phyloP scores from a whole-genome alignment of 2,113 vertebrate genomes.

The Ceyx margarethae region DNA sequence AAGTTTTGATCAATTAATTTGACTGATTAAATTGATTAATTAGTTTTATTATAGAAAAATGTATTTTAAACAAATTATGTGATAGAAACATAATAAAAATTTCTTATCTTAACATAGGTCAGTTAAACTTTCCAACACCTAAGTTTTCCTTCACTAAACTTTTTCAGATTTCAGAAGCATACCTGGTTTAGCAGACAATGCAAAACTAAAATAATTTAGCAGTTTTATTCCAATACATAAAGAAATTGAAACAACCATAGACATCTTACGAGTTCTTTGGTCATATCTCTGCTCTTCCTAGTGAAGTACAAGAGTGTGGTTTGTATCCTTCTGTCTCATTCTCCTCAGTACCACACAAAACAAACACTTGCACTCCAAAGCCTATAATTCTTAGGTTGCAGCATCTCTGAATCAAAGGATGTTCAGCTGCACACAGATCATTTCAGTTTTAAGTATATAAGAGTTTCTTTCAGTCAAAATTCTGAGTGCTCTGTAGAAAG shows the following conservation, averaged over 20 bases:
- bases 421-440: neutral
- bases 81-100: neutral
- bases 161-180: neutral
- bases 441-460: neutral
- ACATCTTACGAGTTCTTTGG: neutral
- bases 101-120: no score
- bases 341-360: neutral
- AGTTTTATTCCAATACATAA: neutral
- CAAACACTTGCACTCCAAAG: neutral
- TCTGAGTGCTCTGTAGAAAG: neutral
- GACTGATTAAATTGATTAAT: neutral
- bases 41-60: neutral
- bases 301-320: neutral
- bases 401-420: neutral
- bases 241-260: neutral
- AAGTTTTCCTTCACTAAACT: neutral
- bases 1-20: no score
- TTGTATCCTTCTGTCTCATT: neutral
- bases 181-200: neutral
- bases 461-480: neutral
- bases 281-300: neutral
- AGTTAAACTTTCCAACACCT: neutral
- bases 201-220: neutral
- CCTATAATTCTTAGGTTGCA: neutral
- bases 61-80: neutral